phyloP scores from a whole-genome alignment of 2,888 invertebrate species.

The Tenthredo distinguenda region DNA sequence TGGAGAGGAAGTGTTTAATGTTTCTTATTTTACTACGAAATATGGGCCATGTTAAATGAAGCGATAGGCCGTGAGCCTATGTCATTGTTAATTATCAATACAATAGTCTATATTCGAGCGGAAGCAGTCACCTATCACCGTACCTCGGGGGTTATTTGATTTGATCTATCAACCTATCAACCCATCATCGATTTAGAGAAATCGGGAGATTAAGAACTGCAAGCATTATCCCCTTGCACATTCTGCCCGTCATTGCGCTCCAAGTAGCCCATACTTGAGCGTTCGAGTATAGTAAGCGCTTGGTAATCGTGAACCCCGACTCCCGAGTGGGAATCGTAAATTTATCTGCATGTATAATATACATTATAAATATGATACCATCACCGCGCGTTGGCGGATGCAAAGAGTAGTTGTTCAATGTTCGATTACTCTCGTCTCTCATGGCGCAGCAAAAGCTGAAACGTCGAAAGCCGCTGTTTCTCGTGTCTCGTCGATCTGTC shows the following conservation, averaged over 20 bases:
- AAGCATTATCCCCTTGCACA: not conserved
- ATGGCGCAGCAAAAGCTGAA: conserved; percentile 12
- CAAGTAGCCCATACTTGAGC: conserved; percentile 6
- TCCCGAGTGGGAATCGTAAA: conserved; percentile 26
- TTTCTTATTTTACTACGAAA: not conserved
- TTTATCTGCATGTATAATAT: conserved; percentile 11
- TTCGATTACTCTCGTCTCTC: conserved; percentile 33
- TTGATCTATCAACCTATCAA: conserved; percentile 17
- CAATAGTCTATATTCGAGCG: not conserved
- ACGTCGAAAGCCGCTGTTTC: conserved; percentile 45
- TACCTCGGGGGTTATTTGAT: conserved; percentile 6
- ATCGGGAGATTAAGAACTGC: conserved; percentile 1
- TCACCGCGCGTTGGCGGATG: conserved; percentile 37
- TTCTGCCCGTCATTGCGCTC: conserved; percentile 28
- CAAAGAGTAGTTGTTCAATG: conserved; percentile 32
- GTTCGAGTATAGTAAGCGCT: conserved; percentile 4
- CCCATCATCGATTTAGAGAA: conserved; percentile 33
- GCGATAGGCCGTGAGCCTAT: not conserved
- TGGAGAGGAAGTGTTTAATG: not conserved
- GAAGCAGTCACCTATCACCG: conserved; percentile 1
- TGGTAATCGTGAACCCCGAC: conserved; percentile 3
- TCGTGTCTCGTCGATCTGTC: conserved; percentile 37
- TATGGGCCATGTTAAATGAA: conserved; percentile 10
- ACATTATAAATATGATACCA: conserved; percentile 25
- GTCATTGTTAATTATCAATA: conserved; percentile 23